phyloP scores from a whole-genome alignment of 2,797 vertebrate species.

The Smutsia gigantea region DNA sequence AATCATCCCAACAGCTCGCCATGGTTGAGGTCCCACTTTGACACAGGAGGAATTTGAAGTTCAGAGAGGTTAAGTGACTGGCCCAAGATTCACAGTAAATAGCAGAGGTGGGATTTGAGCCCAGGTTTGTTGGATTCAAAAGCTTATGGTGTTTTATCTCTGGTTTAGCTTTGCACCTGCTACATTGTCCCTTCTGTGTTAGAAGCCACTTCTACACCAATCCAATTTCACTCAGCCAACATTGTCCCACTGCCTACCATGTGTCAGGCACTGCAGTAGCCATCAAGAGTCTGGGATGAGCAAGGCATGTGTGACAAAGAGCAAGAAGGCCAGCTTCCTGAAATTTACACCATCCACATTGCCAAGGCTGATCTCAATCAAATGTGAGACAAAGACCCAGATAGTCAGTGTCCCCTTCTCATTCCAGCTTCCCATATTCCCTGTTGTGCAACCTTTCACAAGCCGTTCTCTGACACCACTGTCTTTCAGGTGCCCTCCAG shows the following conservation, averaged over 20 bases:
- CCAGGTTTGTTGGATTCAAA: not conserved
- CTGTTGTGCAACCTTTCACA: not conserved
- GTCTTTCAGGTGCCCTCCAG: not conserved
- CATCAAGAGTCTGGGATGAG: accelerated
- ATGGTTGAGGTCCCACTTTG: not conserved
- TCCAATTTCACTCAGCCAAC: not conserved
- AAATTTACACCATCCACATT: not conserved
- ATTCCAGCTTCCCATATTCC: not conserved
- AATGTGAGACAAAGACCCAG: not conserved
- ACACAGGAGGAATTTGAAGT: not conserved
- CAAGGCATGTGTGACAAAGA: accelerated
- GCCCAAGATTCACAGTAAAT: not conserved
- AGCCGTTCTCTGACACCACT: not conserved
- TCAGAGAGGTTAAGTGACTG: not conserved
- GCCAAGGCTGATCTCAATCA: not conserved
- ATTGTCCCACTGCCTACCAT: not conserved
- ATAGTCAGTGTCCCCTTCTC: not conserved
- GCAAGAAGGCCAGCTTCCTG: not conserved
- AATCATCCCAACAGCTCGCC: not conserved
- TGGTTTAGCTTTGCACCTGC: not conserved
- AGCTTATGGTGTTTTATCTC: not conserved
- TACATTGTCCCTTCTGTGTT: not conserved
- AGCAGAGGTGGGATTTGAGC: not conserved
- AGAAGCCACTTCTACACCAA: not conserved
- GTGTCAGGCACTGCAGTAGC: not conserved